Conservation (phyloP, 2,888 invertebrate genomes). For the Nebria salina region DNA sequence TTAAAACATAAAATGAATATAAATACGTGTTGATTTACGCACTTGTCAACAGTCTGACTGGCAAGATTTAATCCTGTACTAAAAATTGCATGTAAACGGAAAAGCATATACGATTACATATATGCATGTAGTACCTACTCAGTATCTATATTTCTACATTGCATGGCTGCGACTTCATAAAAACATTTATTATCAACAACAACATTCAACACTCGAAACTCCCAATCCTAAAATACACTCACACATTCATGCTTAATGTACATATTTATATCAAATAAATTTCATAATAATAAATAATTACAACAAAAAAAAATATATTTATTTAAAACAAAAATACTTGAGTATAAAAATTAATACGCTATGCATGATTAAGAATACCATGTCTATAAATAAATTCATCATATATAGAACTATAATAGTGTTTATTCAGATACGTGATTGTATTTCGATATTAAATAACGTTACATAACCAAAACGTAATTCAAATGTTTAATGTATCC, state of each 20-base stretch:
- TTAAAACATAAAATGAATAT: background rate
- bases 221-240: too few relatives aligned
- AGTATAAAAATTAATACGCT: too few relatives aligned
- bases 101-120: background rate
- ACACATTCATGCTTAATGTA: too few relatives aligned
- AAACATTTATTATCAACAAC: background rate
- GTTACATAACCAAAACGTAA: background rate
- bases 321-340: too few relatives aligned
- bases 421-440: background rate
- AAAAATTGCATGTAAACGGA: background rate
- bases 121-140: background rate
- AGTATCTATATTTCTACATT: background rate
- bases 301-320: too few relatives aligned
- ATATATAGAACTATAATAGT: background rate
- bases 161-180: background rate
- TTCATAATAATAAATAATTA: too few relatives aligned
- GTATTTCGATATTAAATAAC: background rate
- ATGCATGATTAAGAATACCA: too few relatives aligned
- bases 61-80: conserved; percentile 1
- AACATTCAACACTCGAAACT: too few relatives aligned
- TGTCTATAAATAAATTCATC: background rate
- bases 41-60: background rate
- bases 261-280: too few relatives aligned
- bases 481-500: background rate
- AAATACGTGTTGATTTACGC: background rate